phyloP scores from a whole-genome alignment of 1,140 invertebrate species.

The silkworm (Bombyx mori) region ASM3026992v2 NC_085129.1:6122001-6122500 shows the following conservation, averaged over 20 bases:
- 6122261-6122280: slow-evolving; percentile 52
- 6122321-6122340: slow-evolving; percentile 62
- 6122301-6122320: slow-evolving; percentile 39
- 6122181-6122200: too few species aligned
- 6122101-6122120: too few species aligned
- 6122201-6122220: background rate
- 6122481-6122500: slow-evolving; percentile 7
- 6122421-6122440: slow-evolving; percentile 46
- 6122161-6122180: too few species aligned
- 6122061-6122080: too few species aligned
- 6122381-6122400: slow-evolving; percentile 57
- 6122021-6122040: too few species aligned
- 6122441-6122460: slow-evolving; percentile 20
- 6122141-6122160: too few species aligned
- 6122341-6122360: slow-evolving; percentile 46
- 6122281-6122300: slow-evolving; percentile 39
- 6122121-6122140: too few species aligned
- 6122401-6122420: slow-evolving; percentile 44
- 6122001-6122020: too few species aligned
- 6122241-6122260: slow-evolving; percentile 24
- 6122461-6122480: slow-evolving; percentile 13
- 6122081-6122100: too few species aligned
- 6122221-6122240: slow-evolving; percentile 5
- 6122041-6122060: too few species aligned
- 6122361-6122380: slow-evolving; percentile 53